A percentile compares a stretch with the other conserved stretches of the same genome.
Conservation (phyloP, 1,140 invertebrate species). For the Calephelis virginiensis region DNA sequence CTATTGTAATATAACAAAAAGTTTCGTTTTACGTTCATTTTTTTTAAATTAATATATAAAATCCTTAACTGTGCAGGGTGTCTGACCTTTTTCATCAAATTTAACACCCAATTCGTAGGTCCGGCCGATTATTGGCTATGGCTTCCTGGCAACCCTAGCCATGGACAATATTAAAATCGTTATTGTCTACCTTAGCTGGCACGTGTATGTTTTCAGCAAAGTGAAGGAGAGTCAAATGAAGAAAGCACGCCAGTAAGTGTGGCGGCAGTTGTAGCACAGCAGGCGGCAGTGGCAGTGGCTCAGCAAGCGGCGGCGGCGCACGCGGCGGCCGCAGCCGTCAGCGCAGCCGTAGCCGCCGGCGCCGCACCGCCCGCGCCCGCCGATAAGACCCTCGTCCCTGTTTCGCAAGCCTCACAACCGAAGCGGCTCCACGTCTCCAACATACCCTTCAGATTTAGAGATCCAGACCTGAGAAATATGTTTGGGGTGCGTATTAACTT, state of each 20-base stretch:
- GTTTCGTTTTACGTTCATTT: no score
- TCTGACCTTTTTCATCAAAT: no score
- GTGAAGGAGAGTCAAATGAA: constrained; percentile 60
- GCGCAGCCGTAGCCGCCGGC: constrained; percentile 81
- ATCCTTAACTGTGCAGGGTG: no score
- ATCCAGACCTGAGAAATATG: constrained; percentile 97
- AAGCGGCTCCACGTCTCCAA: constrained; percentile 97
- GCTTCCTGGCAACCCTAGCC: no score
- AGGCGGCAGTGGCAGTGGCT: constrained; percentile 79
- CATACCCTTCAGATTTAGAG: constrained; percentile 99
- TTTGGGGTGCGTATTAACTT: constrained; percentile 92
- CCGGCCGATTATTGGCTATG: no score
- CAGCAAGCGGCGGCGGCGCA: constrained; percentile 84
- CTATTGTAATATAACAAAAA: no score
- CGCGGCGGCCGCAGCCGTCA: constrained; percentile 81
- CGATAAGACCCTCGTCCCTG: constrained; percentile 65
- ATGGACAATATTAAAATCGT: no score
- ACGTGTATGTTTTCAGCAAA: constrained; percentile 57
- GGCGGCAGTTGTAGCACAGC: constrained; percentile 52
- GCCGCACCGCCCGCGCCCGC: constrained; percentile 71
- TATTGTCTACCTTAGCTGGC: not conserved
- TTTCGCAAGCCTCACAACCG: constrained; percentile 81
- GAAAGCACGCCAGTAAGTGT: constrained; percentile 60
- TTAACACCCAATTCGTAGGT: no score
- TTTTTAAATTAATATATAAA: no score